A percentile compares a stretch with the other conserved stretches of the same genome.
Evolutionary conservation across 1,140 invertebrate species (phyloP).

Genomic region (Kradibia gibbosae): DNA sequence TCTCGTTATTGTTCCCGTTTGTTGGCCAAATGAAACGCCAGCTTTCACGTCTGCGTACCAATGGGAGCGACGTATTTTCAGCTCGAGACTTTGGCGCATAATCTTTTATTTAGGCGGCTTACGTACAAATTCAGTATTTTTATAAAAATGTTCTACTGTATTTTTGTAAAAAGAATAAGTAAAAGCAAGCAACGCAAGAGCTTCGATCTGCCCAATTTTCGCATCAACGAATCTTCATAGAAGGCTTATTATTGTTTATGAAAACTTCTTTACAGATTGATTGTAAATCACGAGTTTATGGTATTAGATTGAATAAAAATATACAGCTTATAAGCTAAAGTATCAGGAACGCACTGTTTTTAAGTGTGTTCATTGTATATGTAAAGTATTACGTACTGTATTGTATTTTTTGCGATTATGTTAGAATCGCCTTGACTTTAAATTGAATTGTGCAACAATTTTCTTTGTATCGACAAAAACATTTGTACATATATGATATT

Average conservation of each 20-base stretch:
- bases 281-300: neutral
- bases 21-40: too few species aligned
- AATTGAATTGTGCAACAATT: neutral
- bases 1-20: too few species aligned
- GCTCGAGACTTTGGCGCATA: neutral
- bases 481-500: neutral
- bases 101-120: neutral
- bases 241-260: neutral
- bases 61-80: neutral
- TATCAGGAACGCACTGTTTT: neutral
- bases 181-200: neutral
- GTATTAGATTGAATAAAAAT: too few species aligned
- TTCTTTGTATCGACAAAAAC: neutral
- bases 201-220: neutral
- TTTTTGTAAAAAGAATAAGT: slow-evolving; percentile 19
- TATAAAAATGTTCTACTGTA: neutral
- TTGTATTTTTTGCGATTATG: neutral
- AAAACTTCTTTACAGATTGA: neutral
- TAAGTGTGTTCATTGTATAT: neutral
- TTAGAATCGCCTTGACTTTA: neutral
- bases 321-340: neutral
- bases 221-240: neutral
- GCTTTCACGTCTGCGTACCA: neutral
- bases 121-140: neutral
- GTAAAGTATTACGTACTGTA: neutral